Conservation (phyloP, 2,113 vertebrate species). For the Etheostoma spectabile region DNA sequence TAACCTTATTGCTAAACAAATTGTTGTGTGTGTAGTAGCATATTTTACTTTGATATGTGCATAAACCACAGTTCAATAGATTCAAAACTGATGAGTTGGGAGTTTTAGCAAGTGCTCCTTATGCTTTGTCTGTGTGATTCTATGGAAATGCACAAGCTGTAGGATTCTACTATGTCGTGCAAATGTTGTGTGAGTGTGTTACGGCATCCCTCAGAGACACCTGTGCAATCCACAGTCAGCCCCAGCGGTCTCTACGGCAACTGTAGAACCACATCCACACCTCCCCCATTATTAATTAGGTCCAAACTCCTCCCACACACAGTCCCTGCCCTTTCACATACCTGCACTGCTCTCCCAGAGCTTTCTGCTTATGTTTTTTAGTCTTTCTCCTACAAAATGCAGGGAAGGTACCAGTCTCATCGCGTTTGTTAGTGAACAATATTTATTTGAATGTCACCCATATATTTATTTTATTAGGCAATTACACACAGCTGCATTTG, state of each 20-base stretch:
- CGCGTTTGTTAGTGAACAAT: background rate
- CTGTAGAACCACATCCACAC: constrained; percentile 43
- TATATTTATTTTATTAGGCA: constrained; percentile 1
- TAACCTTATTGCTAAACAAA: background rate
- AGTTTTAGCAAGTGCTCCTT: constrained; percentile 9
- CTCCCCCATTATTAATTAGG: constrained; percentile 51
- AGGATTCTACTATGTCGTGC: constrained; percentile 31
- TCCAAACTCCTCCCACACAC: constrained; percentile 60
- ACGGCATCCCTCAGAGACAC: constrained; percentile 5
- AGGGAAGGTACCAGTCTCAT: background rate
- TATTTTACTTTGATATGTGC: constrained; percentile 40
- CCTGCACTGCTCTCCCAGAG: constrained; percentile 30
- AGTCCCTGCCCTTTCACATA: constrained; percentile 40
- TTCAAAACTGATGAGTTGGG: constrained; percentile 20
- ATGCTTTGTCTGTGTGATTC: background rate
- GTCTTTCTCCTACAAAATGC: background rate
- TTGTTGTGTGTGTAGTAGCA: background rate
- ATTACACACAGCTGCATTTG: background rate
- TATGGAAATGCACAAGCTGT: constrained; percentile 35
- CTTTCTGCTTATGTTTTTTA: constrained; percentile 2
- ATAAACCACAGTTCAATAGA: constrained; percentile 13
- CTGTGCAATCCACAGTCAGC: constrained; percentile 20
- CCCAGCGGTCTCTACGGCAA: constrained; percentile 77
- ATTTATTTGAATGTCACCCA: background rate
- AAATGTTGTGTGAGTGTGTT: constrained; percentile 18